phyloP scores from a whole-genome alignment of 2,113 vertebrate species.

The Cyprinus carpio region DNA sequence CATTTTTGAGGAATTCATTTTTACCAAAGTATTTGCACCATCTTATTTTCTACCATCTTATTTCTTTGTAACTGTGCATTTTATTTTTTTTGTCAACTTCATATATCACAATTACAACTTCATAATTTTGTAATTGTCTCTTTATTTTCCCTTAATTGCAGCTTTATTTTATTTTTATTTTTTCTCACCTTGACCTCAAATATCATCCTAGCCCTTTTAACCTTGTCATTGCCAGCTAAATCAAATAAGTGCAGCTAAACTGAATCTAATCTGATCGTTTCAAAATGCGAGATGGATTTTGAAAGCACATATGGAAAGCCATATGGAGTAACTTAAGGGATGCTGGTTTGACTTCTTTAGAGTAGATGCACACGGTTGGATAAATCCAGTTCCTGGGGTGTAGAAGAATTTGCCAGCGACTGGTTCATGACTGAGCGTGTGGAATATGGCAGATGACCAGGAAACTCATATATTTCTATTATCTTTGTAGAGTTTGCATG shows the following conservation, averaged over 20 bases:
- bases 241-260: conserved; percentile 62
- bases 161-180: no score
- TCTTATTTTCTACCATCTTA: no score
- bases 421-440: conserved; percentile 39
- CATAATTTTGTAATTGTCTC: no score
- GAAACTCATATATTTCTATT: conserved; percentile 46
- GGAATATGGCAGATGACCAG: conserved; percentile 48
- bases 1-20: conserved; percentile 50
- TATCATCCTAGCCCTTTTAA: no score
- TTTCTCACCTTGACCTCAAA: no score
- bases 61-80: no score
- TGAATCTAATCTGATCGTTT: conserved; percentile 59
- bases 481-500: conserved; percentile 40
- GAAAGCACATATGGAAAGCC: conserved; percentile 60
- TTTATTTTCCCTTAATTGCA: no score
- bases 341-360: conserved; percentile 23
- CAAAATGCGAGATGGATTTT: conserved; percentile 62
- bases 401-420: conserved; percentile 40
- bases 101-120: no score
- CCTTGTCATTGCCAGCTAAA: no score
- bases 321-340: conserved; percentile 64
- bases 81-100: no score
- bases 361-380: conserved; percentile 4
- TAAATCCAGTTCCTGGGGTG: conserved; percentile 32
- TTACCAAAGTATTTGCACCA: conserved; percentile 25